Evolutionary conservation across 92 coral and sea anemone species (phyloP).

Genomic region (Anthopleura xanthogrammica): DNA sequence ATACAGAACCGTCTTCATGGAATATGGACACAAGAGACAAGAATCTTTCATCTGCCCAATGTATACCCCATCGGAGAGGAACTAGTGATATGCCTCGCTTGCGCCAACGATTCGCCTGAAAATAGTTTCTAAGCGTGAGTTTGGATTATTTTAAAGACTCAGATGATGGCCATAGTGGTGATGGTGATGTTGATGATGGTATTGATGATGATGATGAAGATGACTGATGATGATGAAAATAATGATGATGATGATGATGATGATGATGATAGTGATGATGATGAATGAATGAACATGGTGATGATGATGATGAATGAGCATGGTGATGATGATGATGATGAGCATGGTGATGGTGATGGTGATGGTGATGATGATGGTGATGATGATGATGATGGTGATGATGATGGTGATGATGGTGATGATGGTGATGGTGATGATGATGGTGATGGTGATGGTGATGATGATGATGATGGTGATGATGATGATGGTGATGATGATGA

Average conservation of each 20-base stretch:
- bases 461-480: not conserved
- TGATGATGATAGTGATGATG: not conserved
- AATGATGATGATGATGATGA: not conserved
- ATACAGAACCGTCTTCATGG: slow-evolving; percentile 79
- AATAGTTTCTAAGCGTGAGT: not conserved
- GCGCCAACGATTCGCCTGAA: slow-evolving; percentile 92
- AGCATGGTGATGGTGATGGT: not conserved
- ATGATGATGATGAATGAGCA: not conserved
- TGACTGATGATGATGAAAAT: not conserved
- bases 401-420: not conserved
- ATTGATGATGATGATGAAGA: not conserved
- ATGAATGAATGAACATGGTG: not conserved
- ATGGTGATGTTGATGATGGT: no score
- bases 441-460: no score
- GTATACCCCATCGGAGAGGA: slow-evolving; percentile 68
- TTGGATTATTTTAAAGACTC: not conserved
- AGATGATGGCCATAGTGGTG: not conserved
- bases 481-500: not conserved
- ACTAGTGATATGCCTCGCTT: slow-evolving; percentile 86
- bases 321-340: not conserved
- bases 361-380: no score
- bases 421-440: not conserved
- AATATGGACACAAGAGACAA: slow-evolving; percentile 76
- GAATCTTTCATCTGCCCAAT: slow-evolving; percentile 40
- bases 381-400: not conserved